Conservation (phyloP, 2,888 invertebrate species). For the Drosophila nigricruria region DNA sequence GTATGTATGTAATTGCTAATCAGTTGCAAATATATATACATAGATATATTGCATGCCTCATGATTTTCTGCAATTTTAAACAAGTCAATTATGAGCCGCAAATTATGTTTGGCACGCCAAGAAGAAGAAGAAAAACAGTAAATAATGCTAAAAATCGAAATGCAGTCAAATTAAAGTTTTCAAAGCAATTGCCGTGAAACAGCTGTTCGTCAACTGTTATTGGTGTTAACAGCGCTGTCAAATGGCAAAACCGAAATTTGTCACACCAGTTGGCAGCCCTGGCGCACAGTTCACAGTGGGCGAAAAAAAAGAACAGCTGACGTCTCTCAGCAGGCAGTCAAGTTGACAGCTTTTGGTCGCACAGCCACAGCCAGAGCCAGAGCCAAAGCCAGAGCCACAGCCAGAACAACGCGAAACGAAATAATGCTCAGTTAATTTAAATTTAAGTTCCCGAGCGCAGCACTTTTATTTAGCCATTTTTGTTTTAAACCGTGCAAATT, state of each 20-base stretch:
- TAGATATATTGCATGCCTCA: constrained; percentile 60
- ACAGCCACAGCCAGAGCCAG: constrained; percentile 18
- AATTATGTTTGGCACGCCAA: constrained; percentile 59
- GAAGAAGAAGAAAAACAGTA: constrained; percentile 4
- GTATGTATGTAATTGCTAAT: constrained; percentile 59
- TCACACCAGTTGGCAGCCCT: constrained; percentile 39
- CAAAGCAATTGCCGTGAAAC: not conserved
- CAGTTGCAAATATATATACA: constrained; percentile 39
- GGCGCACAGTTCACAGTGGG: constrained; percentile 1
- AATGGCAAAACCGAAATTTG: constrained; percentile 4
- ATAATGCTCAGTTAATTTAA: constrained; percentile 52
- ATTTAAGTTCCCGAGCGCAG: constrained; percentile 25
- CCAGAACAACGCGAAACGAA: constrained; percentile 57
- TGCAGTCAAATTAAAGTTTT: not conserved
- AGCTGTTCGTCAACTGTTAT: constrained; percentile 23
- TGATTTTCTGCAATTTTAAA: constrained; percentile 72
- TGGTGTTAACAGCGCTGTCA: constrained; percentile 30
- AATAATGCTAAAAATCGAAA: constrained; percentile 1
- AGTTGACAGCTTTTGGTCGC: constrained; percentile 56
- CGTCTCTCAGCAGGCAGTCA: constrained; percentile 48
- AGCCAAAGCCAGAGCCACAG: constrained; percentile 5
- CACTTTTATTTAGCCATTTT: constrained; percentile 11
- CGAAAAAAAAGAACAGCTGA: constrained; percentile 33
- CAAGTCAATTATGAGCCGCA: constrained; percentile 70
- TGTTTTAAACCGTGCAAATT: constrained; percentile 11